A percentile compares a stretch with the other conserved stretches of the same genome.
These are phyloP conservation scores for Napeogenes sylphis DNA, from an alignment of 2,888 invertebrate genomes.

Conservation along the genomic window DNA sequence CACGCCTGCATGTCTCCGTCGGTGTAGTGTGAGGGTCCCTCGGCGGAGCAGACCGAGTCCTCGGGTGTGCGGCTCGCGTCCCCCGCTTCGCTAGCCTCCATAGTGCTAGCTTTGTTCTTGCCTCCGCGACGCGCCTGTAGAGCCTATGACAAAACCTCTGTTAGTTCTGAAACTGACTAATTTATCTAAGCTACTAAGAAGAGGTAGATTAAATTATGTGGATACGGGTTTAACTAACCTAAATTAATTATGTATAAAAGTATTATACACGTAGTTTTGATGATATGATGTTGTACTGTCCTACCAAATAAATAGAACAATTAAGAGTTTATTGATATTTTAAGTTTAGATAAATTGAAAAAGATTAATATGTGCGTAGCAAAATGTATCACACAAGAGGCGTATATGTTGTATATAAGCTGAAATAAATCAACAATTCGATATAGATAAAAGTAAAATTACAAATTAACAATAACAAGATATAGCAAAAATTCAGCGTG, in stretches of 20 bases:
- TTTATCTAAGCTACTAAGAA: too few species aligned
- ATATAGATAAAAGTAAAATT: background rate
- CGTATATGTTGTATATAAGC: too few species aligned
- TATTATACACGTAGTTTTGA: too few species aligned
- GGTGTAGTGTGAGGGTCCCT: conserved; percentile 85
- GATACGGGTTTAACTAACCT: too few species aligned
- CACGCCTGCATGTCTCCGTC: conserved; percentile 76
- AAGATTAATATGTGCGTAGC: background rate
- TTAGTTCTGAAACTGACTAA: too few species aligned
- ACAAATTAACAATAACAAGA: background rate
- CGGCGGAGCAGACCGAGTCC: conserved; percentile 93
- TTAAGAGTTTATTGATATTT: background rate
- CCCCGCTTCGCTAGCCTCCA: conserved; percentile 82
- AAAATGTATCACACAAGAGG: conserved; percentile 1
- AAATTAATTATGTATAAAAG: too few species aligned
- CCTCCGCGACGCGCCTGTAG: conserved; percentile 83
- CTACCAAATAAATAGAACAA: background rate
- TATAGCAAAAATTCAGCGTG: conserved; percentile 15
- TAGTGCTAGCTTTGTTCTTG: conserved; percentile 78
- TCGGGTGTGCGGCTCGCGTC: conserved; percentile 92
- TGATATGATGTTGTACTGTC: too few species aligned
- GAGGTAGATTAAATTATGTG: too few species aligned
- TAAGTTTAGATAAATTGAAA: background rate
- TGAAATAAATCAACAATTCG: too few species aligned
- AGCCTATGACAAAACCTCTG: conserved; percentile 69